Evolutionary conservation across 2,888 invertebrate genomes (phyloP), one percentile per base, ranked within the genome.

Genomic region (Platerodrilus igneus): DNA sequence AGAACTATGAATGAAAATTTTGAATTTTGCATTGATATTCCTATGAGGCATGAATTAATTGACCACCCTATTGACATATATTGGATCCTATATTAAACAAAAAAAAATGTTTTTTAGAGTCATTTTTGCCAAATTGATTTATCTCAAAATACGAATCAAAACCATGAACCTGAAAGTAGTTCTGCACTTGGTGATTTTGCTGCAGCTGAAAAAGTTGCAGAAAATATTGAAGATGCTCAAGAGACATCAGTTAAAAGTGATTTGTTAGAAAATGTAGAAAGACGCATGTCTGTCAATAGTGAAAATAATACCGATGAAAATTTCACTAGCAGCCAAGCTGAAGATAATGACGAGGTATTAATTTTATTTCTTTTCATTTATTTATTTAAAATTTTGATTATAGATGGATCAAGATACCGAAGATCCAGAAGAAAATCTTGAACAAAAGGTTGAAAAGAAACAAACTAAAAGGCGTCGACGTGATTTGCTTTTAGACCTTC

Each of bases 401-500:
- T 42, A 52, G 37, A 64, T 62, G 40, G 62, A 63, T 34, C 61
- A 60, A 37, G 66, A 65, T 41, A 60, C 59, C 13, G 68, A 70
- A 35, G 62, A 62, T 16, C 62, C 56, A 13, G 69, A 70, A 30
- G 69, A 67, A 27, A 61, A 58, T 34, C 45, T 23, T 3, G 59
- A 63, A 38, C 45, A 56, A 20, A 58, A 58, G 41, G 47, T 47
- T 21, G 56, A 57, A 31, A 63, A 66, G 49, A 51, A 57, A 32
- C 52, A 55, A 37, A 58, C 59, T 13, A 57, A 50, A 9, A 76
- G 85, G 51, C 70, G 86, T n/a, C 71, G 85, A 44, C 78, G 86
- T 21, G 85, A 83, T 64, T 80, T 83, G 17, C 67, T 86, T 8
- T 80, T 79, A 30, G 80, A 80, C 52, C 64, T 87, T 13, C 80